Evolutionary conservation across 2,113 vertebrate genomes (phyloP).

Genomic region (Panthera uncia): DNA sequence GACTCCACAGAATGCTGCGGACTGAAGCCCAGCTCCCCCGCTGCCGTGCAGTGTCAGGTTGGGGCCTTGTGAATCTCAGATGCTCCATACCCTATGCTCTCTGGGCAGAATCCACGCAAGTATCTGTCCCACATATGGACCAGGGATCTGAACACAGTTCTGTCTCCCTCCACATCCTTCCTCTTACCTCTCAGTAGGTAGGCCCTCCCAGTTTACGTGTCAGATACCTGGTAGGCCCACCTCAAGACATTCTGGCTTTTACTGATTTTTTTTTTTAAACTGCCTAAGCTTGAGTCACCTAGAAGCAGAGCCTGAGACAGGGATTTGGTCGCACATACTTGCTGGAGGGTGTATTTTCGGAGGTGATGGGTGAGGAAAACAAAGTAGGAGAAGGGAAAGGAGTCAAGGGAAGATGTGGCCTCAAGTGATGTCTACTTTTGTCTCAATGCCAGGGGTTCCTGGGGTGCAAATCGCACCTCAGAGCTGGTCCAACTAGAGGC

Average conservation of each 20-base stretch:
- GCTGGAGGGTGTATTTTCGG: not conserved
- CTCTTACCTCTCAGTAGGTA: not conserved
- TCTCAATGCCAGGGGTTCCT: not conserved
- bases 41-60: rapidly evolving
- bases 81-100: not conserved
- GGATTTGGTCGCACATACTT: not conserved
- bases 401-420: not conserved
- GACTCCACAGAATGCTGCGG: too few relatives aligned
- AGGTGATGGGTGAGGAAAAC: not conserved
- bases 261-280: not conserved
- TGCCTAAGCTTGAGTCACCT: not conserved
- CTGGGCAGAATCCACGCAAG: not conserved
- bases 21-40: not conserved
- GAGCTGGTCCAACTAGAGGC: not conserved
- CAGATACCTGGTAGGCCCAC: not conserved
- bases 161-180: not conserved
- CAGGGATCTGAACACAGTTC: not conserved
- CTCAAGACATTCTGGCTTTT: not conserved
- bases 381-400: not conserved
- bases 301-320: not conserved
- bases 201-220: not conserved
- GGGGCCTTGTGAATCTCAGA: not conserved
- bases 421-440: not conserved
- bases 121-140: too few relatives aligned
- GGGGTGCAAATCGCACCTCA: not conserved